These are phyloP conservation scores for Orius insidiosus DNA, from an alignment of 1,140 invertebrate species.

Conservation along the genomic window DNA sequence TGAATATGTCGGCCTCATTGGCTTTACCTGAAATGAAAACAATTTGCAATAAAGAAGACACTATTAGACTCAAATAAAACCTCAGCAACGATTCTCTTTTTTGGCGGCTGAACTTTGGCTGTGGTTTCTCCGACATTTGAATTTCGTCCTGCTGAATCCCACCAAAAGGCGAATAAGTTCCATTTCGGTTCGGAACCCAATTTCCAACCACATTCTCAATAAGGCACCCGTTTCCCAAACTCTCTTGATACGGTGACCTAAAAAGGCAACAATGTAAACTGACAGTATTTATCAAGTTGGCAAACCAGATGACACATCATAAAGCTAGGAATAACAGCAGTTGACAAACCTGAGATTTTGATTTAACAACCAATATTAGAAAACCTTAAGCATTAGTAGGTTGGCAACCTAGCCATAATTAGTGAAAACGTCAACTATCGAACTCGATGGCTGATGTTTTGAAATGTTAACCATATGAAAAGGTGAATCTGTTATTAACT, in stretches of 20 bases:
- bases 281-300: no score
- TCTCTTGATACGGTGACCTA: slow-evolving; percentile 21
- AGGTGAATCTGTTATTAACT: no score
- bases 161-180: slow-evolving; percentile 65
- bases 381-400: no score
- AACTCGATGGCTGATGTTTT: no score
- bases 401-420: no score
- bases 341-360: no score
- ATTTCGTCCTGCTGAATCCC: slow-evolving; percentile 12
- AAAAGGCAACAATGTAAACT: slow-evolving; percentile 17
- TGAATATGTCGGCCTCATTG: slow-evolving; percentile 67
- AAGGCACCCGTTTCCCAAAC: slow-evolving; percentile 21
- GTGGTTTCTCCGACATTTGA: slow-evolving; percentile 22
- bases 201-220: slow-evolving; percentile 65
- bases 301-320: no score
- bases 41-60: slow-evolving; percentile 1
- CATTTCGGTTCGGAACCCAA: slow-evolving; percentile 60
- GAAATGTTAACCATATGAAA: no score
- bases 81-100: slow-evolving; percentile 61
- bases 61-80: slow-evolving; percentile 23
- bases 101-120: slow-evolving; percentile 30
- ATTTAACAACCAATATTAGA: no score
- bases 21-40: slow-evolving; percentile 33
- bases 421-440: no score
- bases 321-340: no score